Evolutionary conservation across 2,888 invertebrate genomes (phyloP).

Genomic region (Monopis laevigella): DNA sequence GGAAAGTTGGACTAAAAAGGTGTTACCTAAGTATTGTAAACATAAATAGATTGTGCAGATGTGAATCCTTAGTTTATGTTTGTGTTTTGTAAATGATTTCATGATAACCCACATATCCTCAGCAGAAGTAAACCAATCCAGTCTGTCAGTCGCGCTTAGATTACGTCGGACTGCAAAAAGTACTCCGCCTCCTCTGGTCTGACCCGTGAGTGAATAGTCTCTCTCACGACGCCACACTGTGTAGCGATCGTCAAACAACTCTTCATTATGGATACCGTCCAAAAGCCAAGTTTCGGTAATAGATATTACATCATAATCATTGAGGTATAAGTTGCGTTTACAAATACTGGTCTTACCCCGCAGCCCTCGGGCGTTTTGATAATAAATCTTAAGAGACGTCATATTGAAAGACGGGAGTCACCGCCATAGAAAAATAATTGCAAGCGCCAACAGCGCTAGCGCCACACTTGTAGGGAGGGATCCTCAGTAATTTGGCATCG

Average conservation of each 20-base stretch:
- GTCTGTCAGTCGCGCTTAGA: not conserved
- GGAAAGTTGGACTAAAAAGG: too few species aligned
- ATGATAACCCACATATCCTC: not conserved
- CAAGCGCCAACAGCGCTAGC: too few species aligned
- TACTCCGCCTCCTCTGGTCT: not conserved
- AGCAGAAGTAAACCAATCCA: not conserved
- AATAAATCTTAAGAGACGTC: constrained; percentile 12
- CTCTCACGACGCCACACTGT: constrained; percentile 15
- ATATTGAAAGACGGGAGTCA: too few species aligned
- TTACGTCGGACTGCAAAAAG: not conserved
- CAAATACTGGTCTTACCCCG: constrained; percentile 17
- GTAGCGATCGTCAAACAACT: constrained; percentile 16
- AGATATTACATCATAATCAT: constrained; percentile 17
- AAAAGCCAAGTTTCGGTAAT: constrained; percentile 18
- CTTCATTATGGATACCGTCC: constrained; percentile 14
- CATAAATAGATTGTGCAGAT: not conserved
- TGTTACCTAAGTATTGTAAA: too few species aligned
- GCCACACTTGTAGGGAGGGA: too few species aligned
- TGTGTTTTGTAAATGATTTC: too few species aligned
- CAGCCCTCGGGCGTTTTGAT: constrained; percentile 18
- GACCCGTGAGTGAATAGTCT: not conserved
- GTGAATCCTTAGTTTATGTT: too few species aligned
- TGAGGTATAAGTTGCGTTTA: constrained; percentile 14
- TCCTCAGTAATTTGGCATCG: too few species aligned
- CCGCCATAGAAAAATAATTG: too few species aligned